Percentiles rank a stretch among this genome's conserved stretches.
phyloP scores from a whole-genome alignment of 1,140 invertebrate genomes.

The Drosophila jambulina region DNA sequence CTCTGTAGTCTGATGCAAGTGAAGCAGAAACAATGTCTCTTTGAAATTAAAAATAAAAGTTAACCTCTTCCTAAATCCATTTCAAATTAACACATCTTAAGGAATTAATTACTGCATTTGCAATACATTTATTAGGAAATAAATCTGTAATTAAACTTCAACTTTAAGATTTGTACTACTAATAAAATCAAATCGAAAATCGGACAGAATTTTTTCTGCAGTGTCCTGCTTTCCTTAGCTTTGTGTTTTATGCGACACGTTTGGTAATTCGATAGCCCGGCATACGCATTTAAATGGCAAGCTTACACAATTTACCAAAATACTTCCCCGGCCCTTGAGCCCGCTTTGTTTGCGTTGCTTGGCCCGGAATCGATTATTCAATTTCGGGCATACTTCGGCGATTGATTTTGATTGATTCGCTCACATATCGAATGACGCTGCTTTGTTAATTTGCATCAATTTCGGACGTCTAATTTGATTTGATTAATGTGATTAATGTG shows the following conservation, averaged over 20 bases:
- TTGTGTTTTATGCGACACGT: slow-evolving; percentile 58
- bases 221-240: slow-evolving; percentile 5
- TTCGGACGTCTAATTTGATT: slow-evolving; percentile 67
- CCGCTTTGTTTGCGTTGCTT: slow-evolving; percentile 52
- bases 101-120: no score
- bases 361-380: slow-evolving; percentile 74
- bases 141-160: no score
- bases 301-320: slow-evolving; percentile 53
- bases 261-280: slow-evolving; percentile 69
- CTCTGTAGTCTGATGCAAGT: neutral
- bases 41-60: no score
- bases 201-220: no score
- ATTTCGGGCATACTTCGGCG: slow-evolving; percentile 68
- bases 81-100: no score
- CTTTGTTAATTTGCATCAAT: slow-evolving; percentile 71
- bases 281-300: slow-evolving; percentile 59
- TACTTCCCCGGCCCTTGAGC: slow-evolving; percentile 20
- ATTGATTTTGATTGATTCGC: slow-evolving; percentile 79
- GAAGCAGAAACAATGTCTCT: neutral
- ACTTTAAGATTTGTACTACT: no score
- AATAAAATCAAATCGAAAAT: no score
- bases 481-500: slow-evolving; percentile 78
- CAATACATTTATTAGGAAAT: no score
- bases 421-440: slow-evolving; percentile 62
- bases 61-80: no score